Evolutionary conservation across 2,797 vertebrate species (phyloP).

Genomic region (Sebastes diaconus): DNA sequence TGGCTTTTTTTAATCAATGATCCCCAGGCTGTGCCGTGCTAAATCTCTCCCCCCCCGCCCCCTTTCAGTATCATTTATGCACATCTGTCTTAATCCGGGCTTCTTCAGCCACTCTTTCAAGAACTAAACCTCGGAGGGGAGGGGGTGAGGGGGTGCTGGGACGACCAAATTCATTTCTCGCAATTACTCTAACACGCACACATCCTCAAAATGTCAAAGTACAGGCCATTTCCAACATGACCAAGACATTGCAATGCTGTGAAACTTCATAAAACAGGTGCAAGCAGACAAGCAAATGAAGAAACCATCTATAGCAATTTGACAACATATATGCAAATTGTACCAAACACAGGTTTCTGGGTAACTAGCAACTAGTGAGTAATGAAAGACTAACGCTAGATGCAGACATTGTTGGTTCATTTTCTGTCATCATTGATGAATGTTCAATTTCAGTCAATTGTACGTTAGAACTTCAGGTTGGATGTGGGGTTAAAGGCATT

Average conservation of each 20-base stretch:
- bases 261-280: neutral
- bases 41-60: slow-evolving; percentile 71
- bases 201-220: slow-evolving; percentile 1
- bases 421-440: neutral
- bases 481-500: neutral
- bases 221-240: neutral
- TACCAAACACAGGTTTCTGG: neutral
- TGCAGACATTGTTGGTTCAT: neutral
- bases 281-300: neutral
- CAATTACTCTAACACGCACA: slow-evolving; percentile 4
- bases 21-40: slow-evolving; percentile 86
- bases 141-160: neutral
- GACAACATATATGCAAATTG: neutral
- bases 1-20: slow-evolving; percentile 98
- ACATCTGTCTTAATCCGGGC: slow-evolving; percentile 97
- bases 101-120: slow-evolving; percentile 92
- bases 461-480: neutral
- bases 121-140: slow-evolving; percentile 80
- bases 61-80: slow-evolving; percentile 83
- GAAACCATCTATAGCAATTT: too few relatives aligned
- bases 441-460: neutral
- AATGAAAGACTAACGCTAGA: neutral
- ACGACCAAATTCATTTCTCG: slow-evolving; percentile 87
- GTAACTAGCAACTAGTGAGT: neutral
- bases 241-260: neutral